Percentiles rank a stretch among this genome's conserved stretches.
Conservation (phyloP, 2,888 invertebrate species). For the Amaurobius ferox region DNA sequence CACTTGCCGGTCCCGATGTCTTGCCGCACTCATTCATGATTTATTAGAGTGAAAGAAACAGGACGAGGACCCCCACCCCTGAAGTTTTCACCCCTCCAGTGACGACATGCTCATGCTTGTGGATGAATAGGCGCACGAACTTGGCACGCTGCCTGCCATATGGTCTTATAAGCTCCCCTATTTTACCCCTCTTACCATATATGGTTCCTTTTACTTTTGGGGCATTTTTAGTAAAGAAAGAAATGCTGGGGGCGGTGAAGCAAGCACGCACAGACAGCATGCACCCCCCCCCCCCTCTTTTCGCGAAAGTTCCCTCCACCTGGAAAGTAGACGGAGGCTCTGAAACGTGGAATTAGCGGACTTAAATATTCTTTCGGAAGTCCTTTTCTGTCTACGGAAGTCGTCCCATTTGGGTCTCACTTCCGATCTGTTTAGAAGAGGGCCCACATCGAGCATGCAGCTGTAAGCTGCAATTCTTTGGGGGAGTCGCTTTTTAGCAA, state of each 20-base stretch:
- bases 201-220: slow-evolving; percentile 7
- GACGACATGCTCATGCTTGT: too few species aligned
- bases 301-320: neutral
- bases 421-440: slow-evolving; percentile 34
- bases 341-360: slow-evolving; percentile 29
- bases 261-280: neutral
- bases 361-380: slow-evolving; percentile 41
- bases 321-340: slow-evolving; percentile 25
- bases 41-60: slow-evolving; percentile 4
- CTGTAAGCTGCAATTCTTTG: neutral
- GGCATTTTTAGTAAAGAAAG: slow-evolving; percentile 28
- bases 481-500: too few species aligned
- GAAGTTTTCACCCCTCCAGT: neutral
- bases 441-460: slow-evolving; percentile 12
- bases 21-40: slow-evolving; percentile 18
- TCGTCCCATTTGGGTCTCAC: slow-evolving; percentile 54
- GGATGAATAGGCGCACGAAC: slow-evolving; percentile 40
- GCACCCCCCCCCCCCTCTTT: neutral
- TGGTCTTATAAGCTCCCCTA: slow-evolving; percentile 6
- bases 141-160: slow-evolving; percentile 51
- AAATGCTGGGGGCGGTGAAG: neutral
- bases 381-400: slow-evolving; percentile 54
- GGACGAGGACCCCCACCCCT: neutral
- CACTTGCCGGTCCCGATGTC: slow-evolving; percentile 20
- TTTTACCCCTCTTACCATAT: neutral